Evolutionary conservation across 2,113 vertebrate genomes (phyloP).

Genomic region (Callorhinus ursinus): DNA sequence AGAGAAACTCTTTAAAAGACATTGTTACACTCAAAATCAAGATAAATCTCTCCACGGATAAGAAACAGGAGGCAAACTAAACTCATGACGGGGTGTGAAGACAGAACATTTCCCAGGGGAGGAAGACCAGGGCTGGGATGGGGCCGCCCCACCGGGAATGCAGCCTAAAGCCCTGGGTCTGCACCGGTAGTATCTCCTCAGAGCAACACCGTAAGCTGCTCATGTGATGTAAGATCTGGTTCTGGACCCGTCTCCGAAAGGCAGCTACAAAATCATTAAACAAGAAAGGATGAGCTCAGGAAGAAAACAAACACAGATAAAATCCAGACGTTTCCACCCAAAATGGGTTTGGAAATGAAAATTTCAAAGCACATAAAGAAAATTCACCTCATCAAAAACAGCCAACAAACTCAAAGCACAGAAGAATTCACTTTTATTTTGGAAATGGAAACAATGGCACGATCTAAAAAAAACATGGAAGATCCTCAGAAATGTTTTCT

Average conservation of each 20-base stretch:
- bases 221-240: background rate
- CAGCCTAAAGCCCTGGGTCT: background rate
- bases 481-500: background rate
- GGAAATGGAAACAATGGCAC: background rate
- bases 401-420: background rate
- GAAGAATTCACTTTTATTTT: constrained; percentile 40
- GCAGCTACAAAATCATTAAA: background rate
- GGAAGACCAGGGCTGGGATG: too few relatives aligned
- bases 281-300: background rate
- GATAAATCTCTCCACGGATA: background rate
- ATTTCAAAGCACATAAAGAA: background rate
- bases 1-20: background rate
- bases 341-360: background rate
- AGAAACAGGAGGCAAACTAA: background rate
- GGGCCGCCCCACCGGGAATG: too few relatives aligned
- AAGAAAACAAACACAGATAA: background rate
- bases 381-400: background rate
- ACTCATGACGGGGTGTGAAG: background rate
- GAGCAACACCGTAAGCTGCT: background rate
- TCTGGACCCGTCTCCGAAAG: background rate
- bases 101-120: background rate
- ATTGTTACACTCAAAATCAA: background rate
- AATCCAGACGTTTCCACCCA: background rate
- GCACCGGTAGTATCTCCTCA: background rate
- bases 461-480: constrained; percentile 16